Evolutionary conservation across 2,113 vertebrate species (phyloP), one percentile per base, ranked within the genome.

Genomic region (Calonectris borealis): DNA sequence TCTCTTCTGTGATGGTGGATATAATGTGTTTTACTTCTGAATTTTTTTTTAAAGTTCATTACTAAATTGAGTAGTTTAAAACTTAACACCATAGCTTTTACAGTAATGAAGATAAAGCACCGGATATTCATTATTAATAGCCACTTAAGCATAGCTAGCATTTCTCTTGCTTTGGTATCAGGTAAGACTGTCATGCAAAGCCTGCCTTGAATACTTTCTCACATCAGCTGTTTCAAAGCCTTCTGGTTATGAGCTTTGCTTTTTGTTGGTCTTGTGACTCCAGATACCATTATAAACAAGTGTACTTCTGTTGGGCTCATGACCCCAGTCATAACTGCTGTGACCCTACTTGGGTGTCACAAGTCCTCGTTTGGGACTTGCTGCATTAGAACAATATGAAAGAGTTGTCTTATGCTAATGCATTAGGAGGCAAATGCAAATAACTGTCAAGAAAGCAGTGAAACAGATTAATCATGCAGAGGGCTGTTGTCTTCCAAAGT

Each of bases 81-180:
- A 54, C 85, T 71, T 90, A 97, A 83, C 49, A 83, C n/a, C 7
- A 18, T 78, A 3, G 1, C 49, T 90, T 49, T 57, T 85, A 44
- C 40, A 80, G 54, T 73, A 83, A 90, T 60, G 54, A 48, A 77
- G 44, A 70, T 57, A 25, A 85, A 83, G 15, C 49, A 62, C 16
- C 16, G 88, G 91, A 78, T 75, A 90, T 88, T 60, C 11, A 79
- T 83, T 90, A 79, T 90, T 93, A 93, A 88, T 79, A 49, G 55
- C 29, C 26, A 65, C 62, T 88, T 92, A 73, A 73, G 14, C 54
- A 54, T 6, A 86, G 66, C 69, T 88, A 94, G 18, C 31, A 16
- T 92, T 93, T 80, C 58, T 90, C 44, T 77, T 80, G 58, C 44
- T 70, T 77, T 61, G 36, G 3, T 69, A 32, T 69, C 68, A 26